Base-by-base conservation (phyloP, 1,140 invertebrate genomes). In the Neodiprion virginianus region DNA sequence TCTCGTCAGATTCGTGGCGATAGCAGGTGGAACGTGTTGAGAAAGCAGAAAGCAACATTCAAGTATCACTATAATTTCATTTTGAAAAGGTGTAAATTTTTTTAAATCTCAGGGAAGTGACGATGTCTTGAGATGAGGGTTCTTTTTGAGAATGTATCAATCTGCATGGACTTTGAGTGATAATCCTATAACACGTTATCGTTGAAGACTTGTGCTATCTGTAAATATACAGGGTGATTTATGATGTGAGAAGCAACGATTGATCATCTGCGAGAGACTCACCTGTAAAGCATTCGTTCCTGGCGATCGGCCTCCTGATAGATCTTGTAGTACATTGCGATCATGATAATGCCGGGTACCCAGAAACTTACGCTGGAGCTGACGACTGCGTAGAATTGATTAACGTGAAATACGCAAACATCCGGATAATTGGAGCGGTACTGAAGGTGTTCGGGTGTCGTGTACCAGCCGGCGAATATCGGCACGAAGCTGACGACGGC, bases 321-420 rank as follows among this genome's bases (percentile, higher is more conserved):
- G 80, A 99, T 98, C 84, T 95, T 92, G 88, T 95, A 96, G 87
- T 99, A 99, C 91, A 97, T 97, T 81, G 94, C 94, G 68, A 98
- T 91, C 97, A 99, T 98, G 75, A 98, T 96, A 79, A 96, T 93
- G 66, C 96, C 96, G 0, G 97, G 97, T 67, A 97, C 93, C 97
- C 97, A 99, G 87, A 99, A 98, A 79, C 96, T 97, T 69, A 98
- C 94, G 87, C 94, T 94, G 40, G 96, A 97, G 21, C 96, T 98
- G 53, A 98, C 92, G 73, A 97, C 91, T 21, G 96, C 96, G 81
- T 98, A 99, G 5, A 93, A 91, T 86, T 93, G 93, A 89, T 98
- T 98, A 75, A 98, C 97, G 74, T 93, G 93, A 84, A 98, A 98
- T 78, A 91, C 91, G 86, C 97, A 98, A 78, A 93, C 89, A 77